Base-by-base conservation (phyloP, 2,888 invertebrate species). In the Girardia tigrina region DNA sequence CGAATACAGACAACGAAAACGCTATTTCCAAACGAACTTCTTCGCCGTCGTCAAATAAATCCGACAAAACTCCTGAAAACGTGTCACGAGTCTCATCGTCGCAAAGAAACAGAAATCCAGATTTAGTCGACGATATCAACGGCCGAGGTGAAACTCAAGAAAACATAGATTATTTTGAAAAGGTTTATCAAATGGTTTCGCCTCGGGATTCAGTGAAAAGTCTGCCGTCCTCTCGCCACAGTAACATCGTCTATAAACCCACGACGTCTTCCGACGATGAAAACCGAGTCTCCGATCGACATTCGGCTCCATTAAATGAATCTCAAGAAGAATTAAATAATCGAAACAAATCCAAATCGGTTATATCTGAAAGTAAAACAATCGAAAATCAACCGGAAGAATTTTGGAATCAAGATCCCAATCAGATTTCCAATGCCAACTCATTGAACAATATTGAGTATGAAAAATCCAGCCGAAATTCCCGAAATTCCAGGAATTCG, bases 401-500 rank as follows among this genome's bases (percentile, higher is more conserved):
- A 56, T 56, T 56, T n/a, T 56, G 56, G 56, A 4, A 4, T 56
- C n/a, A 56, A 56, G 23, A 56, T 56, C 56, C 56, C 4, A 4
- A 56, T 20, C 6, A 56, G 2, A n/a, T 16, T 56, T 56, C 56
- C 8, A 56, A 56, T 56, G 56, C 56, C 4, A 56, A 56, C 23
- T 56, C 56, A 8, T 56, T 56, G 23, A 56, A 56, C 23, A 56
- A 56, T n/a, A 56, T 56, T n/a, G 56, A 56, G 23, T 4, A 56
- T 56, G 56, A 56, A 56, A 56, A 56, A n/a, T 56, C 56, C 4
- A 56, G 56, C n/a, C n/a, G 56, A 56, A 56, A 56, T 56, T 56
- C 56, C n/a, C 56, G 23, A 16, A 20, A 20, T 56, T 56, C 56
- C n/a, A n/a, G n/a, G n/a, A 56, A 56, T 56, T 56, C 56, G 23